phyloP scores from a whole-genome alignment of 1,140 invertebrate species.

The Oscheius sp. region DNA sequence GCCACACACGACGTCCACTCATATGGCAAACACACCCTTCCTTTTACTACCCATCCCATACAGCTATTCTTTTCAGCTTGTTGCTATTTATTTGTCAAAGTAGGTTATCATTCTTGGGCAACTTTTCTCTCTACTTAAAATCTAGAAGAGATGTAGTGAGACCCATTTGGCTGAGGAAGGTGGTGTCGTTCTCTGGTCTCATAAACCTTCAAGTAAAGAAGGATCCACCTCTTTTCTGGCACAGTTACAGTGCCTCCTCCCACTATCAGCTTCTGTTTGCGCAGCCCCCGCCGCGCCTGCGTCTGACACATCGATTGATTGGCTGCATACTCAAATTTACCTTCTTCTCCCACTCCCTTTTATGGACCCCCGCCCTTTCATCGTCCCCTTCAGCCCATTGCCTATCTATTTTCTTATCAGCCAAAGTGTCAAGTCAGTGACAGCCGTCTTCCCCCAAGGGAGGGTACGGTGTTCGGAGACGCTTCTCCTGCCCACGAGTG shows the following conservation, averaged over 20 bases:
- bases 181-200: neutral
- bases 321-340: neutral
- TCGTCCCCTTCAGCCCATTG: neutral
- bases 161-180: neutral
- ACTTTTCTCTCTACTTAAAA: neutral
- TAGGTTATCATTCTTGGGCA: neutral
- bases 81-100: neutral
- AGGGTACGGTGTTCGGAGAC: neutral
- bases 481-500: neutral
- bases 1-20: no score
- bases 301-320: neutral
- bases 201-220: neutral
- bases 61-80: neutral
- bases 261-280: constrained; percentile 13
- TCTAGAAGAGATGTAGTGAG: neutral
- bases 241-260: constrained; percentile 6
- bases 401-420: no score
- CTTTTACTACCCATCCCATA: no score
- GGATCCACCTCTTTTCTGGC: neutral
- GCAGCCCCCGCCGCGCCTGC: neutral
- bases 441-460: neutral
- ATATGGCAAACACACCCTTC: no score
- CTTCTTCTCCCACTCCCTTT: neutral
- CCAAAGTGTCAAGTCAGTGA: no score
- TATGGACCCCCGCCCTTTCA: neutral